phyloP scores from a whole-genome alignment of 2,888 invertebrate species.

The Marronus borbonicus region DNA sequence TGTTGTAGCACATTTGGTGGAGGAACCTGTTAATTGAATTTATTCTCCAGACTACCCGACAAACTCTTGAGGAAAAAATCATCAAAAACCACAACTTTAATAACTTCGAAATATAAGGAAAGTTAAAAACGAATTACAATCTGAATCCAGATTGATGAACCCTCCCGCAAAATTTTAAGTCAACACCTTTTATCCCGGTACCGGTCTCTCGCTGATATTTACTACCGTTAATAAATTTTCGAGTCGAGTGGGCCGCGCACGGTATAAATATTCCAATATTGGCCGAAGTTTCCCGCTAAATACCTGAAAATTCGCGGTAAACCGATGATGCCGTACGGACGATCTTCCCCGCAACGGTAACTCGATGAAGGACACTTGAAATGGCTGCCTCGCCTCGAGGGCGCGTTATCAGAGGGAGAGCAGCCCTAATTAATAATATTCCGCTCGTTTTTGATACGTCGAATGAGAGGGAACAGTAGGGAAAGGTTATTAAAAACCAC shows the following conservation, averaged over 20 bases:
- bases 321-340: constrained; percentile 51
- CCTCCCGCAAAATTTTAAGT: no score
- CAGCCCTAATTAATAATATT: constrained; percentile 66
- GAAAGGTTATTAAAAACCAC: constrained; percentile 66
- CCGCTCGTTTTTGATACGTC: constrained; percentile 52
- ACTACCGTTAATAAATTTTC: constrained; percentile 13
- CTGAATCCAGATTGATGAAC: no score
- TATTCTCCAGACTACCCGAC: no score
- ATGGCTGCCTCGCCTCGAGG: constrained; percentile 56
- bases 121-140: no score
- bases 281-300: constrained; percentile 36
- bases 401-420: constrained; percentile 60
- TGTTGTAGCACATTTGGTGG: no score
- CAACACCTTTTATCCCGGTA: no score
- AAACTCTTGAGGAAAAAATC: no score
- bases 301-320: constrained; percentile 55
- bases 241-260: not conserved
- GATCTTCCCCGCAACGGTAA: constrained; percentile 55
- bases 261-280: constrained; percentile 15
- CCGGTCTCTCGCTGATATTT: not conserved
- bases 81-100: no score
- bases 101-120: no score
- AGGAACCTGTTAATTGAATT: no score
- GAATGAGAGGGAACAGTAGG: constrained; percentile 51
- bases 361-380: constrained; percentile 59